Evolutionary conservation across 2,888 invertebrate genomes (phyloP).

Genomic region (Cephus sareptanus): DNA sequence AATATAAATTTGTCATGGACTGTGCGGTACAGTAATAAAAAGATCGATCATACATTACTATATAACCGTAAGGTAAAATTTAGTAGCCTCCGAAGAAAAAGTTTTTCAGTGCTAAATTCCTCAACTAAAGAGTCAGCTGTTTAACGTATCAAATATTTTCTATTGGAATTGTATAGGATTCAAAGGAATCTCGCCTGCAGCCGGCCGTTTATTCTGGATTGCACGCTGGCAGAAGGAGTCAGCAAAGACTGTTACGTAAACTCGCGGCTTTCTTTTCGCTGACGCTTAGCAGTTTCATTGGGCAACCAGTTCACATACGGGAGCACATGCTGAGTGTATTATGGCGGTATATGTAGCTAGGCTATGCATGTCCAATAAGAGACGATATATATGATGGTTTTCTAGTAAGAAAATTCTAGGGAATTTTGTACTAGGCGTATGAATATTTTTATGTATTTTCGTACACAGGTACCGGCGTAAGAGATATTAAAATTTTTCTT

Average conservation of each 20-base stretch:
- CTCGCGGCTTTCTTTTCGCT: constrained; percentile 61
- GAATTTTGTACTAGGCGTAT: not conserved
- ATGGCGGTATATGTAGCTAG: not conserved
- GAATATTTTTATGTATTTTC: not conserved
- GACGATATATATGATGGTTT: not conserved
- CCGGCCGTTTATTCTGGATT: constrained; percentile 20
- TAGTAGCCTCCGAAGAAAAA: not conserved
- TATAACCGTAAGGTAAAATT: not conserved
- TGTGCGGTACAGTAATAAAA: not conserved
- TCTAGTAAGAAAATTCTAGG: not conserved
- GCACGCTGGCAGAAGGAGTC: constrained; percentile 44
- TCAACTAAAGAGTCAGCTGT: not conserved
- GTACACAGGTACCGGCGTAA: not conserved
- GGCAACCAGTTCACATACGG: constrained; percentile 42
- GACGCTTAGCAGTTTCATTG: constrained; percentile 53
- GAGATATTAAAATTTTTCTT: not conserved
- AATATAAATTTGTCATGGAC: not conserved
- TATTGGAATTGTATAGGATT: not conserved
- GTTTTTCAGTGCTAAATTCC: not conserved
- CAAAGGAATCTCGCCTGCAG: not conserved
- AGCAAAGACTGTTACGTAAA: constrained; percentile 49
- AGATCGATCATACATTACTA: not conserved
- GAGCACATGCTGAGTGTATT: constrained; percentile 3
- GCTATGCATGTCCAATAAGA: not conserved
- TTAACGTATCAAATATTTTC: not conserved